phyloP scores from a whole-genome alignment of 2,888 invertebrate species.

The Ectemnius lituratus region DNA sequence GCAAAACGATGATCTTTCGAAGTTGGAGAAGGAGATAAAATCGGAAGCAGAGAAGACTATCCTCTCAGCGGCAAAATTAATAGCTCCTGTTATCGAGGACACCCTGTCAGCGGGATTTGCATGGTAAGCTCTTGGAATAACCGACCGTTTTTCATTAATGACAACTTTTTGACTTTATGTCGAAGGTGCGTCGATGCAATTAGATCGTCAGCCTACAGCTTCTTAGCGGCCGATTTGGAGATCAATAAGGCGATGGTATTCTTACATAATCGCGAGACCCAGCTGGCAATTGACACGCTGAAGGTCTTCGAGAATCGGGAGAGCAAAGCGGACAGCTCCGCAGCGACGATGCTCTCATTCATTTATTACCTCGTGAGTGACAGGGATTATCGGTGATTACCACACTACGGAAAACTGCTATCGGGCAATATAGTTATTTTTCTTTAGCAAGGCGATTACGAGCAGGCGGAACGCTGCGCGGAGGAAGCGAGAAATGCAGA shows the following conservation, averaged over 20 bases:
- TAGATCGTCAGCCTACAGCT: constrained; percentile 91
- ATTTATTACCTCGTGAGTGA: constrained; percentile 86
- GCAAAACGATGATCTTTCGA: constrained; percentile 87
- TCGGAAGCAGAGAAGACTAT: constrained; percentile 90
- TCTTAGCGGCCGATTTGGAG: constrained; percentile 92
- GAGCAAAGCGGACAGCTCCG: constrained; percentile 89
- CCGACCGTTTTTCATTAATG: background rate
- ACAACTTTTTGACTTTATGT: constrained; percentile 13
- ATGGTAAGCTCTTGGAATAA: constrained; percentile 63
- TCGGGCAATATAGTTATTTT: constrained; percentile 1
- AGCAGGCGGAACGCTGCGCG: constrained; percentile 88
- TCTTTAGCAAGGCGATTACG: constrained; percentile 86
- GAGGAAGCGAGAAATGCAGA: constrained; percentile 87
- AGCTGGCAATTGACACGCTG: constrained; percentile 89
- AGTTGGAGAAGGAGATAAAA: constrained; percentile 85
- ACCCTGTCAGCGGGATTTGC: constrained; percentile 82
- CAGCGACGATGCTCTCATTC: constrained; percentile 91
- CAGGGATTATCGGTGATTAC: background rate
- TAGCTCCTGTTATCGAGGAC: constrained; percentile 89
- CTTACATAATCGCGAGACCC: constrained; percentile 88
- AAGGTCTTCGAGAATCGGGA: constrained; percentile 93
- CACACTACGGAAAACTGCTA: too few relatives aligned
- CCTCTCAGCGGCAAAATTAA: constrained; percentile 92
- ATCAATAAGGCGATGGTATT: constrained; percentile 94
- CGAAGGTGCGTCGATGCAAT: constrained; percentile 96